phyloP scores from a whole-genome alignment of 2,113 vertebrate species.

The Tachysurus vachellii region DNA sequence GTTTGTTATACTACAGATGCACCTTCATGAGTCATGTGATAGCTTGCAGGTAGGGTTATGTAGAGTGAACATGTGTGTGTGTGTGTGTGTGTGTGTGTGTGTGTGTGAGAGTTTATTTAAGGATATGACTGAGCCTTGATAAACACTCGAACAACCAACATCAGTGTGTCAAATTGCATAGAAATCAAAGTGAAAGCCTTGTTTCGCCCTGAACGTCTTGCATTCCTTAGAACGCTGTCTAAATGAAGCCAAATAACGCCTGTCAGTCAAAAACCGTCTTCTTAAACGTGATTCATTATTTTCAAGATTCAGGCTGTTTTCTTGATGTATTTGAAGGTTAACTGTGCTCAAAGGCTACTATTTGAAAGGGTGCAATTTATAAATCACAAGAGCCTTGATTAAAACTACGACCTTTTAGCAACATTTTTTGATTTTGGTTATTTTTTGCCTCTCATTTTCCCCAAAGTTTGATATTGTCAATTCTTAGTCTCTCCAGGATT shows the following conservation, averaged over 20 bases:
- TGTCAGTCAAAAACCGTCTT: not conserved
- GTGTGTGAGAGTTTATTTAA: conserved; percentile 10
- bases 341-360: not conserved
- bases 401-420: not conserved
- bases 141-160: conserved; percentile 8
- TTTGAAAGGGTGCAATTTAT: not conserved
- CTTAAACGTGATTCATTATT: conserved; percentile 6
- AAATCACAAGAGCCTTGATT: not conserved
- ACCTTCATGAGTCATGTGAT: not conserved
- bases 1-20: not conserved
- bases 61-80: not conserved
- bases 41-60: not conserved
- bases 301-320: not conserved
- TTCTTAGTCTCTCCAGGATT: not conserved
- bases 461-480: not conserved
- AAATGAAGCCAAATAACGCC: conserved; percentile 7
- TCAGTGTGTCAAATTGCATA: conserved; percentile 21
- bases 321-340: conserved; percentile 3
- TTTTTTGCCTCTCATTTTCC: not conserved
- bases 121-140: conserved; percentile 8
- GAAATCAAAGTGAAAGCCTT: conserved; percentile 21
- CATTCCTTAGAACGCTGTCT: not conserved
- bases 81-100: not conserved
- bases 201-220: not conserved
- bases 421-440: not conserved